Evolutionary conservation across 2,888 invertebrate genomes (phyloP).

Genomic region (Aricia artaxerxes): DNA sequence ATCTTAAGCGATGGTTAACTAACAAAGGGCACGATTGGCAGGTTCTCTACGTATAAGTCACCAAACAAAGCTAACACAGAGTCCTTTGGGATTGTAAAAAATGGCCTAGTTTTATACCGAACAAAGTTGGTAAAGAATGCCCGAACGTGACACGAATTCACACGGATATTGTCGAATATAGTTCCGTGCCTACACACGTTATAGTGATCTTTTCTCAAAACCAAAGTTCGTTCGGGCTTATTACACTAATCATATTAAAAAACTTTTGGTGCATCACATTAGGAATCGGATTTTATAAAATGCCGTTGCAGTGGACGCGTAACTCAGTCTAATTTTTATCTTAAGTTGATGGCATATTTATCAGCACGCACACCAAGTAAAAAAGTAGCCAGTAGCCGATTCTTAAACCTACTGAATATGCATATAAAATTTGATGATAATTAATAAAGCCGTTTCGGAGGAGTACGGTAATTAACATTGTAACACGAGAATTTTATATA

Average conservation of each 20-base stretch:
- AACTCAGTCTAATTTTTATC: too few relatives aligned
- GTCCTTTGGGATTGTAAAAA: constrained; percentile 14
- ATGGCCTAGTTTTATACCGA: neutral
- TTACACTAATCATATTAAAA: neutral
- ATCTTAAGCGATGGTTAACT: neutral
- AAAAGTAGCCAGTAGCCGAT: too few relatives aligned
- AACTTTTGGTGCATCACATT: too few relatives aligned
- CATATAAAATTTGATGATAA: too few relatives aligned
- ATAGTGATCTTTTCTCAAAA: neutral
- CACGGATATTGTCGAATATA: neutral
- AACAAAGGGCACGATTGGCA: neutral
- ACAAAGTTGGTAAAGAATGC: constrained; percentile 1
- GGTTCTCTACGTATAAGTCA: neutral
- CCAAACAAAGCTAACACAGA: neutral
- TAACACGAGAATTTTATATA: too few relatives aligned
- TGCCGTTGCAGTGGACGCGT: too few relatives aligned
- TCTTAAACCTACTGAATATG: too few relatives aligned
- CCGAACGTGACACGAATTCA: neutral
- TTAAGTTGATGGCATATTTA: too few relatives aligned
- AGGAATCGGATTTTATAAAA: too few relatives aligned
- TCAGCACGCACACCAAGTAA: too few relatives aligned
- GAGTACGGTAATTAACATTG: too few relatives aligned
- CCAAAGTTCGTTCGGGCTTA: neutral
- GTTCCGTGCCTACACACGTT: neutral
- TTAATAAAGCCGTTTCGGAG: too few relatives aligned